Evolutionary conservation across 2,797 vertebrate species (phyloP).

Genomic region (Gobio occitaniae): DNA sequence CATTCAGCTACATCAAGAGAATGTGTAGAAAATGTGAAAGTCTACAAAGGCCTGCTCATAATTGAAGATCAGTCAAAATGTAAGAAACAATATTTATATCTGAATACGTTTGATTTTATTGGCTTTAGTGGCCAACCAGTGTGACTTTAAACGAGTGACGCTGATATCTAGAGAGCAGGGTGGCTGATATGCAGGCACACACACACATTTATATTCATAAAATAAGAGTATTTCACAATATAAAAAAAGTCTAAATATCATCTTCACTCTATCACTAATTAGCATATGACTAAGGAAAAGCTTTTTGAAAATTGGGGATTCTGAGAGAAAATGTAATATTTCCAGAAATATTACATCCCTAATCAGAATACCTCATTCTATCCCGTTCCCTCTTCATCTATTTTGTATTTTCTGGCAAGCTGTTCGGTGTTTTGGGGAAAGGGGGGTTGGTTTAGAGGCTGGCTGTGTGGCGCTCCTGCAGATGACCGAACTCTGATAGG

Average conservation of each 20-base stretch:
- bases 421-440: constrained; percentile 17
- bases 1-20: no score
- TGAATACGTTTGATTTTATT: not conserved
- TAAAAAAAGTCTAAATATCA: not conserved
- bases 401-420: constrained; percentile 36
- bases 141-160: not conserved
- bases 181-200: no score
- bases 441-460: constrained; percentile 29
- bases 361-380: not conserved
- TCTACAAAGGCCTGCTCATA: not conserved
- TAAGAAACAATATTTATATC: not conserved
- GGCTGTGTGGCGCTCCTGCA: constrained; percentile 71
- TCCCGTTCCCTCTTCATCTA: constrained; percentile 5
- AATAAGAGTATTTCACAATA: no score
- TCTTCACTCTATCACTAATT: not conserved
- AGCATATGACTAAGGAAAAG: not conserved
- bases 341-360: not conserved
- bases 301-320: not conserved
- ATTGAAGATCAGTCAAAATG: not conserved
- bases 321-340: not conserved
- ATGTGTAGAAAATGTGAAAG: not conserved
- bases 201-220: no score
- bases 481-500: constrained; percentile 82
- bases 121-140: not conserved
- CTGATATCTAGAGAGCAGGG: no score